Evolutionary conservation across 2,113 vertebrate species (phyloP).

Genomic region (Percina caprodes): DNA sequence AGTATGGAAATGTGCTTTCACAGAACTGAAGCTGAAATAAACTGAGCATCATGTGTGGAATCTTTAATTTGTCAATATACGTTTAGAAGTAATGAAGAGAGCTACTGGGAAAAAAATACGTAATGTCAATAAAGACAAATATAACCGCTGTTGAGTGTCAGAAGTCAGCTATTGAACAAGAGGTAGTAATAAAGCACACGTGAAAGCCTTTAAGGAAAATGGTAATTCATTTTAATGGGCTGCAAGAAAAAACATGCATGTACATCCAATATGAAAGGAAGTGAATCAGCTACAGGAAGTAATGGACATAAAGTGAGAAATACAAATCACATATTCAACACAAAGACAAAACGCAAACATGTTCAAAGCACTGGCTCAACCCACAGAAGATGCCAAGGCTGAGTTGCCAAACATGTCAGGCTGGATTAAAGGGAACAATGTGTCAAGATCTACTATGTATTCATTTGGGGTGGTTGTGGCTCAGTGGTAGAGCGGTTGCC

Average conservation of each 20-base stretch:
- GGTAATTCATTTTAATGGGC: not conserved
- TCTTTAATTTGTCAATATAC: constrained; percentile 43
- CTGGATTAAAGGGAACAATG: not conserved
- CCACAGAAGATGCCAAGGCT: not conserved
- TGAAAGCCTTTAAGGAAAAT: not conserved
- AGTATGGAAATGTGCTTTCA: constrained; percentile 57
- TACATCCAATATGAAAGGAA: not conserved
- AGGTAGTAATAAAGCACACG: not conserved
- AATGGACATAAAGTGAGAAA: constrained; percentile 1
- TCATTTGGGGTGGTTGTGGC: not conserved
- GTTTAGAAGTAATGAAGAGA: constrained; percentile 28
- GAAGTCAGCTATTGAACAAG: not conserved
- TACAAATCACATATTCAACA: not conserved
- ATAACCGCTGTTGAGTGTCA: not conserved
- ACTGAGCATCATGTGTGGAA: constrained; percentile 35
- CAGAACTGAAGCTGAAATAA: constrained; percentile 42
- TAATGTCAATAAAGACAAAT: constrained; percentile 15
- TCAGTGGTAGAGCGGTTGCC: too few relatives aligned
- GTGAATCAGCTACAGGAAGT: not conserved
- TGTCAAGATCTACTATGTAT: not conserved
- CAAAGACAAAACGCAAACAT: not conserved
- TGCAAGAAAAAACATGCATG: not conserved
- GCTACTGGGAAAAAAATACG: not conserved
- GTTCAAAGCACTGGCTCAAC: not conserved
- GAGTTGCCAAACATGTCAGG: not conserved